phyloP scores from a whole-genome alignment of 2,888 invertebrate genomes.

The Galeopsomyia nigrocyanea region DNA sequence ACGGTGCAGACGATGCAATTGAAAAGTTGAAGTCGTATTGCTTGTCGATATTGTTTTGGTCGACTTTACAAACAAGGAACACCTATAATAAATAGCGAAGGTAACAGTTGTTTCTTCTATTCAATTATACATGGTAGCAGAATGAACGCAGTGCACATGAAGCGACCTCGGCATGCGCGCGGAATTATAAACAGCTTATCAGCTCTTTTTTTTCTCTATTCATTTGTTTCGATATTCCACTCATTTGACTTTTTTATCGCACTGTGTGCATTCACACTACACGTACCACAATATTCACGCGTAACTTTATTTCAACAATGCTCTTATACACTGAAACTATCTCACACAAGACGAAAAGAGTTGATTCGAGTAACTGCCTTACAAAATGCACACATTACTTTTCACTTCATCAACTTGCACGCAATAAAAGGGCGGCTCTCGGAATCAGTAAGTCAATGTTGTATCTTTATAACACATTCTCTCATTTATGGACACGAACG shows the following conservation, averaged over 20 bases:
- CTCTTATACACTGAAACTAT: conserved; percentile 17
- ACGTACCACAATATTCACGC: conserved; percentile 7
- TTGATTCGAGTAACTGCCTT: conserved; percentile 12
- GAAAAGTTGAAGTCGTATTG: conserved; percentile 35
- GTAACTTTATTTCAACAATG: conserved; percentile 23
- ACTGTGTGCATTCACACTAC: conserved; percentile 27
- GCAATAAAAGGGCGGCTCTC: conserved; percentile 26
- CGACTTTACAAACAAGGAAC: conserved; percentile 64
- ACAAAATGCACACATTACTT: conserved; percentile 27
- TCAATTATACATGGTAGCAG: conserved; percentile 57
- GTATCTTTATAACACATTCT: conserved; percentile 6
- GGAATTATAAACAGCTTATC: conserved; percentile 35
- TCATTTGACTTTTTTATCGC: conserved; percentile 6
- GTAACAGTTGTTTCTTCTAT: conserved; percentile 56
- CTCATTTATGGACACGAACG: conserved; percentile 17
- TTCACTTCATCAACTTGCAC: conserved; percentile 30
- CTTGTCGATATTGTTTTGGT: conserved; percentile 29
- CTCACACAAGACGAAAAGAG: conserved; percentile 14
- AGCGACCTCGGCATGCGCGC: conserved; percentile 43
- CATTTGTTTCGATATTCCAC: background rate
- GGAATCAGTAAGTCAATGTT: conserved; percentile 26
- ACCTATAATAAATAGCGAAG: conserved; percentile 64
- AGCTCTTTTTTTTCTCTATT: conserved; percentile 28
- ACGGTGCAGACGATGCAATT: conserved; percentile 22
- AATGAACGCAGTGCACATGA: conserved; percentile 54